Evolutionary conservation across 2,888 invertebrate species (phyloP), one percentile per base, ranked within the genome.

Genomic region (Apotomis capreana): DNA sequence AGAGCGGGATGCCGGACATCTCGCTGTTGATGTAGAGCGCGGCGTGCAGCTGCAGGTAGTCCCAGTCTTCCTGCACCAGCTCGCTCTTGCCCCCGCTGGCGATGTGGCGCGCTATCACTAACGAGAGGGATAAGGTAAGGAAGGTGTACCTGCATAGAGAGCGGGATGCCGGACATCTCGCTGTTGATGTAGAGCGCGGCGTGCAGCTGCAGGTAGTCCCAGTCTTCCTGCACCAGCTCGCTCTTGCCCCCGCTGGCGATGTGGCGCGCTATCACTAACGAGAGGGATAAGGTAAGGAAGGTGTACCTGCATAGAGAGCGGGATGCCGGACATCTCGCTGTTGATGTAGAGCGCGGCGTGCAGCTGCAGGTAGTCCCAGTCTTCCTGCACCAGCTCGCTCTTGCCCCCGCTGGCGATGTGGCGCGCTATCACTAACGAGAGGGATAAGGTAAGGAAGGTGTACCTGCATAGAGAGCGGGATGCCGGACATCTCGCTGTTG

Each of bases 11-110:
- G 15, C 99, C 99, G 6, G 98, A 98, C 84, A 98, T 96, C 94
- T 99, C 99, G 84, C 99, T 98, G 90, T 99, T 99, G 80, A 99
- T 98, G 84, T 99, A 97, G 3, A 99, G 94, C 0, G 99, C 99
- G 75, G 97, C 98, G 88, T 99, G 98, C 61, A 99, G 94, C 91
- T 99, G 99, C 69, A 98, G 94, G 86, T 97, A 98, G 87, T 99
- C 99, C 99, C 99, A 99, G 86, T 98, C 96, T 84, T 98, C 98
- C 87, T 97, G 97, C 78, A 98, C 97, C 92, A 97, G 96, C 87
- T 97, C 97, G 76, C 97, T 95, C 91, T 97, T 98, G 10, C 97
- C 97, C n/a, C 97, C 98, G 78, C 96, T 96, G 69, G 95, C 95
- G 83, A 97, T 95, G 86, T 98, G 97, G 65, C 97, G 97, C 74